Percentiles rank a stretch among this genome's conserved stretches.
phyloP scores from a whole-genome alignment of 2,797 vertebrate genomes.

The Gallirallus australis region DNA sequence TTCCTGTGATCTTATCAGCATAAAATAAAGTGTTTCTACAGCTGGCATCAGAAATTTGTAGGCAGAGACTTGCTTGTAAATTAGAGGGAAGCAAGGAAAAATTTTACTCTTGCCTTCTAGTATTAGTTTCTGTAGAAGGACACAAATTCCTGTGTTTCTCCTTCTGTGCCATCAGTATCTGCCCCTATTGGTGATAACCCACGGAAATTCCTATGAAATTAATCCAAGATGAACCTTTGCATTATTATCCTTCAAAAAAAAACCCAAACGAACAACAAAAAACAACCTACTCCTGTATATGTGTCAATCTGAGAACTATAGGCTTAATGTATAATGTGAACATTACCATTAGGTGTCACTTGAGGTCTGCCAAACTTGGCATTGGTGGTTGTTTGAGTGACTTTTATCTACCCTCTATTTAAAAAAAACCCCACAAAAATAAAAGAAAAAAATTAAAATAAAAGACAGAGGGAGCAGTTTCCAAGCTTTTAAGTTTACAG shows the following conservation, averaged over 20 bases:
- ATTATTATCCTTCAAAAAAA: neutral
- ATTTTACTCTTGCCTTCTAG: neutral
- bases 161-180: neutral
- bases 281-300: fast-evolving
- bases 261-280: neutral
- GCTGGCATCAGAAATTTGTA: neutral
- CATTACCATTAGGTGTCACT: neutral
- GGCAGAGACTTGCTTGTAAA: neutral
- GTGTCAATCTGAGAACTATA: neutral
- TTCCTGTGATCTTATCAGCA: fast-evolving
- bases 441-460: too few relatives aligned
- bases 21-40: fast-evolving
- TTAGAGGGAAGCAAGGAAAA: neutral
- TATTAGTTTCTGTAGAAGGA: neutral
- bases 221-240: neutral
- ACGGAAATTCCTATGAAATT: neutral
- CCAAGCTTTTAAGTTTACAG: neutral
- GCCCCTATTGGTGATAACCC: fast-evolving
- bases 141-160: neutral
- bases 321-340: neutral
- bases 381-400: neutral
- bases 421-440: neutral
- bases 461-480: neutral
- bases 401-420: neutral
- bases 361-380: neutral